Evolutionary conservation across 2,113 vertebrate species (phyloP).

Genomic region (Apeltes quadracus): DNA sequence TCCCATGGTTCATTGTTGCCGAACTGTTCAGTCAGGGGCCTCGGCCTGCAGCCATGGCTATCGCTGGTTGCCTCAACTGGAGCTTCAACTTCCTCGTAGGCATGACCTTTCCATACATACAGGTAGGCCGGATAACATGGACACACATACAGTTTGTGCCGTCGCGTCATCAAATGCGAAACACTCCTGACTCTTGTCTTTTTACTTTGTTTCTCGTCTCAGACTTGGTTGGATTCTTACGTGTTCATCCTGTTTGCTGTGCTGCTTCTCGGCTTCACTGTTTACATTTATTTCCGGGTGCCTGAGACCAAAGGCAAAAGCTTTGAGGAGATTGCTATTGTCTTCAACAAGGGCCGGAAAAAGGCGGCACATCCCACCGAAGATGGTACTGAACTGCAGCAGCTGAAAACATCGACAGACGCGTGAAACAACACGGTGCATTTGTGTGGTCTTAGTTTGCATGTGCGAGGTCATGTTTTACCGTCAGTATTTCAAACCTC

Average conservation of each 20-base stretch:
- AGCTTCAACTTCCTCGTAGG: slow-evolving; percentile 93
- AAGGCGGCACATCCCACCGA: not conserved
- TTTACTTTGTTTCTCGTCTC: slow-evolving; percentile 23
- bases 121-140: slow-evolving; percentile 74
- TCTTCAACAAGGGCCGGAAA: slow-evolving; percentile 83
- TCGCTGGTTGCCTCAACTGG: slow-evolving; percentile 94
- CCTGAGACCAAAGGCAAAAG: slow-evolving; percentile 95
- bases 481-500: slow-evolving; percentile 21
- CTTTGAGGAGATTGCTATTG: slow-evolving; percentile 89
- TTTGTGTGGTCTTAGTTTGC: not conserved
- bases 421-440: slow-evolving; percentile 70
- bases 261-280: slow-evolving; percentile 84
- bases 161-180: not conserved
- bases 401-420: slow-evolving; percentile 78
- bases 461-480: not conserved
- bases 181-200: not conserved
- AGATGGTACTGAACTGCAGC: slow-evolving; percentile 83
- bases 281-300: slow-evolving; percentile 88
- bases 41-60: slow-evolving; percentile 88
- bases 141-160: too few species aligned
- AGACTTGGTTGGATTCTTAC: slow-evolving; percentile 84
- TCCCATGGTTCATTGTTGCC: slow-evolving; percentile 97
- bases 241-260: slow-evolving; percentile 89
- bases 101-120: slow-evolving; percentile 92
- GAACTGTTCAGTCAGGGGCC: slow-evolving; percentile 98